Evolutionary conservation across 37 sponge, comb jelly and placozoan species (phyloP), one percentile per base, ranked within the genome.

Genomic region (Ianthella basta): DNA sequence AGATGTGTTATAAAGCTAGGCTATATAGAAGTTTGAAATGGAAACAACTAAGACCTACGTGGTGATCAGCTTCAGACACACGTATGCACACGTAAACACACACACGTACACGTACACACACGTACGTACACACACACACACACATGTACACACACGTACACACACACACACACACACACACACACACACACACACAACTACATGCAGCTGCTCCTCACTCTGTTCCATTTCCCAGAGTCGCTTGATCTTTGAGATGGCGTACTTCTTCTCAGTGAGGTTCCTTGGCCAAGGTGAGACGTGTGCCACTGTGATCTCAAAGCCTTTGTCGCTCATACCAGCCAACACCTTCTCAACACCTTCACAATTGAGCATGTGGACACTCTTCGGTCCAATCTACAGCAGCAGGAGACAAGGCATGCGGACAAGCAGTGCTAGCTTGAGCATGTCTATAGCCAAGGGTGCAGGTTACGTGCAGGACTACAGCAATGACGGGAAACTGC

Each of bases 71-170:
- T n/a, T n/a, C 68, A 66, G 53, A 44, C 68, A 39, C 83, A 66
- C 66, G 40, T 68, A 83, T 55, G 39, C 83, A 66, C 68, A 66
- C 68, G 40, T 55, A 83, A 68, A 39, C 66, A 41, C 83, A 66
- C 83, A 83, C 68, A 81, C 64, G 60, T 63, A 83, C 83, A 50
- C 60, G 39, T 39, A 67, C 37, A 27, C 50, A 44, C 50, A 40
- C 60, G 12, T 24, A 21, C 53, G 5, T 67, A 82, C 83, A 82
- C 65, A 63, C 40, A 82, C 65, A 44, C 50, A 44, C 50, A 44
- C 50, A 44, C 50, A 44, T 8, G 8, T 8, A 72, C n/a, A 81
- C 40, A 1, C 35, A 88, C 88, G 8, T 8, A 44, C 50, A 44
- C 50, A 44, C 50, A 44, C 50, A 44, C 50, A 44, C 50, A 44